These are phyloP conservation scores for Rhamphomyia laevipes DNA, from an alignment of 2,888 invertebrate genomes.

Conservation along the genomic window DNA sequence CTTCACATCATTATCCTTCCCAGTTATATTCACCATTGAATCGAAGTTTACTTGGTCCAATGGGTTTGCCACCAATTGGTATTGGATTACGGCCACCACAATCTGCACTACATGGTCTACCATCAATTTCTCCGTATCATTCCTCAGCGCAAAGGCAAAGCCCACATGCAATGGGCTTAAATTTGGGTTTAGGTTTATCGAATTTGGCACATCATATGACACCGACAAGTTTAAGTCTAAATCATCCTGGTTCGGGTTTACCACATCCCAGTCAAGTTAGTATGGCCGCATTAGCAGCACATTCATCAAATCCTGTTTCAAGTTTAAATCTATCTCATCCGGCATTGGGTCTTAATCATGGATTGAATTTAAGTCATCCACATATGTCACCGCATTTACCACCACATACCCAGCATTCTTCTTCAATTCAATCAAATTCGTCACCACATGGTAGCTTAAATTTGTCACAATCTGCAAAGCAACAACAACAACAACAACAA, in stretches of 20 bases:
- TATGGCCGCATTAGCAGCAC: slow-evolving; percentile 21
- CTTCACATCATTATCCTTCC: slow-evolving; percentile 35
- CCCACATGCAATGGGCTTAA: slow-evolving; percentile 32
- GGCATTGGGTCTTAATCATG: slow-evolving; percentile 29
- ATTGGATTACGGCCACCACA: slow-evolving; percentile 31
- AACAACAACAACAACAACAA: slow-evolving; percentile 5
- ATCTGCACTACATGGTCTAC: slow-evolving; percentile 27
- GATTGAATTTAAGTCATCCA: slow-evolving; percentile 25
- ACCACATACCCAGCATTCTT: slow-evolving; percentile 24
- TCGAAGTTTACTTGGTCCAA: slow-evolving; percentile 31
- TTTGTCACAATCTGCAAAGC: slow-evolving; percentile 18
- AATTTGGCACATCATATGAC: slow-evolving; percentile 31
- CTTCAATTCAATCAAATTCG: slow-evolving; percentile 17
- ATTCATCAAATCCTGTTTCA: slow-evolving; percentile 9
- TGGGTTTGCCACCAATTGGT: slow-evolving; percentile 31
- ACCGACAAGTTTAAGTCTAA: slow-evolving; percentile 26
- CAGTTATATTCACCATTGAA: slow-evolving; percentile 31
- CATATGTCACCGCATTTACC: slow-evolving; percentile 25
- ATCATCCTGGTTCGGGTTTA: slow-evolving; percentile 25
- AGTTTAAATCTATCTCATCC: slow-evolving; percentile 29
- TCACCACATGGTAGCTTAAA: slow-evolving; percentile 28
- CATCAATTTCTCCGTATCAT: slow-evolving; percentile 35
- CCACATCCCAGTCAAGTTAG: slow-evolving; percentile 33
- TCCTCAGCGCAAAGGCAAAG: slow-evolving; percentile 34
- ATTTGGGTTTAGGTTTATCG: slow-evolving; percentile 29